Evolutionary conservation across 1,140 invertebrate genomes (phyloP).

Genomic region (Brachionus asplanchnoidis): DNA sequence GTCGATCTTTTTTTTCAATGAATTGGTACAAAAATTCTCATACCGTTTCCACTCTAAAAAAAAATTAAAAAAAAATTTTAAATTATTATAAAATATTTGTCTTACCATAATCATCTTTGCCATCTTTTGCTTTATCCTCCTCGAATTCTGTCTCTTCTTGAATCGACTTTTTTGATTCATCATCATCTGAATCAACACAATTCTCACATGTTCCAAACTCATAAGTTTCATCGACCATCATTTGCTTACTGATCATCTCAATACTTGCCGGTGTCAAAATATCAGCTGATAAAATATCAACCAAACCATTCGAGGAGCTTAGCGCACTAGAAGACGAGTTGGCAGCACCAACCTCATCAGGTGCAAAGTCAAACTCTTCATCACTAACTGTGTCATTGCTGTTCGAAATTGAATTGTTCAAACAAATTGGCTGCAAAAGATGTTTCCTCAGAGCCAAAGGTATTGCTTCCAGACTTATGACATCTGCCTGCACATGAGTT

Average conservation of each 20-base stretch:
- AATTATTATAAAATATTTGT: neutral
- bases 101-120: constrained; percentile 1
- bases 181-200: constrained; percentile 35
- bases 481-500: constrained; percentile 39
- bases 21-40: neutral
- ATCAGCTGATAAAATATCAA: constrained; percentile 18
- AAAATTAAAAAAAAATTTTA: neutral
- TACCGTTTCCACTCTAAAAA: constrained; percentile 8
- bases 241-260: constrained; percentile 28
- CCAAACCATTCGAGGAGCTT: neutral
- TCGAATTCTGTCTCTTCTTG: neutral
- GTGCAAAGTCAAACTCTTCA: neutral
- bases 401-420: constrained; percentile 10
- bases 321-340: constrained; percentile 20
- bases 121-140: neutral
- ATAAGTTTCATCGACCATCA: constrained; percentile 39
- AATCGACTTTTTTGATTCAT: neutral
- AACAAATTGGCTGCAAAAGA: constrained; percentile 11
- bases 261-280: constrained; percentile 15
- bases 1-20: neutral
- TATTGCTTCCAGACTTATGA: constrained; percentile 36
- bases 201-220: constrained; percentile 40
- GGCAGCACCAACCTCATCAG: neutral
- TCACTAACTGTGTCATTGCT: constrained; percentile 6
- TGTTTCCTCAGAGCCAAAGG: constrained; percentile 2